Base-by-base conservation (phyloP, 2,113 vertebrate species). In the Parus major region DNA sequence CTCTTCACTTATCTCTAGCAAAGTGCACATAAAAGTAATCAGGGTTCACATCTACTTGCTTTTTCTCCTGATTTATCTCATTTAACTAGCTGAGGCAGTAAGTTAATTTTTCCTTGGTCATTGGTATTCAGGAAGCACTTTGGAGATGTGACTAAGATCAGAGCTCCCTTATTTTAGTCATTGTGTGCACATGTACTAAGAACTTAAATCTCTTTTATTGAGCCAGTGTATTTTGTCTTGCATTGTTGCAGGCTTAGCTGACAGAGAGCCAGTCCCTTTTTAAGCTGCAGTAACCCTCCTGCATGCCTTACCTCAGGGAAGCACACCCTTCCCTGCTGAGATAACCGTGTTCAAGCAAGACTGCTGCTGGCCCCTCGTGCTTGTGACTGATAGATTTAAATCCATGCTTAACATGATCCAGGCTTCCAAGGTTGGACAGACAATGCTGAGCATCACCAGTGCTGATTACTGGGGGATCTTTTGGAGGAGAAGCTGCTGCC, bases 221-320 rank as follows among this genome's bases (percentile, higher is more conserved):
- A 93, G 79, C 57, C 55, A 36, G 16, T 52, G 31, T 82, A 25
- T 69, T 94, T 94, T 94, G 90, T 65, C 82, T 80, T 85, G 90
- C 41, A 19, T 80, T 90, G 90, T 85, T 92, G 66, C 68, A 88
- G 50, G 71, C 90, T 95, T 92, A 90, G 79, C 75, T 93, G 90
- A 42, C 63, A 27, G 24, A 31, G 41, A 71, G 41, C 31, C 72
- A 84, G 92, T 52, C 44, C 18, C 70, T 53, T 91, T 60, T 56
- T 92, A 80, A 88, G 71, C 79, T 0, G 3, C 79, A 82, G 3
- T 57, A 88, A 90, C 66, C 82, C 93, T 90, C 76, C 61, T 90
- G 53, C 7, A 1, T 87, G 64, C 41, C 66, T 90, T 52, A 42
- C 65, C 66, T 90, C 73, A 69, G 44, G 80, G 28, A 68, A 77